phyloP scores from a whole-genome alignment of 1,140 invertebrate species.

The Druon quercuslanigerum region DNA sequence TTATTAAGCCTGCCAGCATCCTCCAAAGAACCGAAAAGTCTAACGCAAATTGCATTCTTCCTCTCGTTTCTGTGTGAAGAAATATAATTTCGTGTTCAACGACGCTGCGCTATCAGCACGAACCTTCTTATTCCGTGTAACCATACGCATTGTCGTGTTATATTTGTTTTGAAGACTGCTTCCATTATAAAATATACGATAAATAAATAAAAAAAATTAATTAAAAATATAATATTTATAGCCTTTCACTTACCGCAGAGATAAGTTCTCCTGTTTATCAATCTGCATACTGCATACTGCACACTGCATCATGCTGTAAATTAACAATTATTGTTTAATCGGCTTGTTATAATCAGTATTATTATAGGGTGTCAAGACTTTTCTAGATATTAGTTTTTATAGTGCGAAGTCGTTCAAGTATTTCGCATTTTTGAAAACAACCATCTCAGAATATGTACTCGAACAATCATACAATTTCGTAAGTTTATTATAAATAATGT shows the following conservation, averaged over 20 bases:
- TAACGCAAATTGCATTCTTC: slow-evolving; percentile 28
- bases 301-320: not conserved
- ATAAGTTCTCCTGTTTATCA: not conserved
- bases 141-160: slow-evolving; percentile 65
- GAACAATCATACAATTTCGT: too few species aligned
- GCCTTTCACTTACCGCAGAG: slow-evolving; percentile 10
- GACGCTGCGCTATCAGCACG: slow-evolving; percentile 40
- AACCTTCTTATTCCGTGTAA: slow-evolving; percentile 62
- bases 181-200: slow-evolving; percentile 72
- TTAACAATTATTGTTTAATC: slow-evolving; percentile 30
- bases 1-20: slow-evolving; percentile 56
- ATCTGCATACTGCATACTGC: too few species aligned
- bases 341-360: slow-evolving; percentile 2
- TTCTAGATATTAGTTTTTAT: too few species aligned
- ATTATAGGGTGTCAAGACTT: not conserved
- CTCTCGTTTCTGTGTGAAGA: not conserved
- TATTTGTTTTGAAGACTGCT: slow-evolving; percentile 73
- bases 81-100: slow-evolving; percentile 41
- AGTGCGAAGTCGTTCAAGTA: too few species aligned
- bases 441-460: too few species aligned
- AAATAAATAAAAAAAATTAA: slow-evolving; percentile 64
- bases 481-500: too few species aligned
- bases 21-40: slow-evolving; percentile 54
- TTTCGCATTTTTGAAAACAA: too few species aligned
- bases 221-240: slow-evolving; percentile 50